Evolutionary conservation across 2,888 invertebrate species (phyloP), one percentile per base, ranked within the genome.

Genomic region (Clivina fossor): DNA sequence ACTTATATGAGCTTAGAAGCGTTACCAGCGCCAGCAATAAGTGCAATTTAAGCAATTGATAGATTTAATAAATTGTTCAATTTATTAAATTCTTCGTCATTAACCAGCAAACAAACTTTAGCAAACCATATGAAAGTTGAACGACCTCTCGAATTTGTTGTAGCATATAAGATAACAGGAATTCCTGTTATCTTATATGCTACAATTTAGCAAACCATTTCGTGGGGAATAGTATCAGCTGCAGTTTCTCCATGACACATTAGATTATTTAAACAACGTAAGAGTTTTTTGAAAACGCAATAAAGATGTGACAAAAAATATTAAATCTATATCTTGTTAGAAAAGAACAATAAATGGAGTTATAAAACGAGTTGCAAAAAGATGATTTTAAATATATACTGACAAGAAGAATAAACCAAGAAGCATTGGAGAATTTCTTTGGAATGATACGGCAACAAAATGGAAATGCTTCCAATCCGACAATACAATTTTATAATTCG

Each of bases 31-130:
- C 40, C 33, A 19, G 61, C 63, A 2, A 15, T 37, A 7, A 47
- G 33, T n/a, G 62, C 63, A 16, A 53, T 58, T 24, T 51, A 56
- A 33, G 51, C 60, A 18, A 56, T 64, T 24, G 59, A 61, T 24
- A 56, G 37, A 19, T 59, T 64, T 47, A 58, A 64, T 53, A 62
- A 64, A 46, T 43, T 64, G 3, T 64, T 64, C 54, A 63, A 65
- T 56, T 19, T 65, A 16, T 51, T 63, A 3, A 65, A 63, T 62
- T 61, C 61, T 7, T 60, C 59, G 8, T 38, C 28, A 16, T 28
- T 46, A 11, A 33, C 28, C 18, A 53, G 38, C 15, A 28, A 16
- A 40, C 58, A 53, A 33, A n/a, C n/a, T n/a, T n/a, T n/a, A n/a
- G n/a, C n/a, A n/a, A n/a, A n/a, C n/a, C n/a, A n/a, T n/a, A n/a